A percentile compares a stretch with the other conserved stretches of the same genome.
phyloP scores from a whole-genome alignment of 2,113 vertebrate genomes.

The Psittacula cyanocephala region DNA sequence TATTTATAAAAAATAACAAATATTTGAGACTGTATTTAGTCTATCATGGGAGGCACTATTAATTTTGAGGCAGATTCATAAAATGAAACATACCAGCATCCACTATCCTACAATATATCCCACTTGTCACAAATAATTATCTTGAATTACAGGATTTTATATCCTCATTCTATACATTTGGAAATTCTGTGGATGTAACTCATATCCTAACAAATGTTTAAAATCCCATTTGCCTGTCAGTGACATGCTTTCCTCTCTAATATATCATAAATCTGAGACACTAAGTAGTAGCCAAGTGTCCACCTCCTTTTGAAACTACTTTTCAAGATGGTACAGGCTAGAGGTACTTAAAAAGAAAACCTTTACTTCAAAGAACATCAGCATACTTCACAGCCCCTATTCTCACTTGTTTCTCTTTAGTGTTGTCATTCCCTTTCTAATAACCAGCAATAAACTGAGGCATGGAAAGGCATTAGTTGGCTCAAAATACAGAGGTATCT shows the following conservation, averaged over 20 bases:
- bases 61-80: background rate
- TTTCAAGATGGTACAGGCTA: background rate
- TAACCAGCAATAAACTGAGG: background rate
- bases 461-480: background rate
- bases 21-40: background rate
- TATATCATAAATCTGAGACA: background rate
- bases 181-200: background rate
- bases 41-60: background rate
- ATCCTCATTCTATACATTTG: background rate
- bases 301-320: background rate
- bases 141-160: background rate
- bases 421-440: background rate
- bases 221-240: background rate
- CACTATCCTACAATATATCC: background rate
- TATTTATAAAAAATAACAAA: background rate
- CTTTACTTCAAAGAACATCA: background rate
- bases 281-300: background rate
- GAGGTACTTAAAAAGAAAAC: background rate
- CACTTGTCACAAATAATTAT: background rate
- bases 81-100: background rate
- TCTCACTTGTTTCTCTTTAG: background rate
- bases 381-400: background rate
- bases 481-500: background rate
- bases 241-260: background rate
- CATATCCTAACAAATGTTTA: background rate